Conservation (phyloP, 2,888 invertebrate species). For the Julus scandinavius region DNA sequence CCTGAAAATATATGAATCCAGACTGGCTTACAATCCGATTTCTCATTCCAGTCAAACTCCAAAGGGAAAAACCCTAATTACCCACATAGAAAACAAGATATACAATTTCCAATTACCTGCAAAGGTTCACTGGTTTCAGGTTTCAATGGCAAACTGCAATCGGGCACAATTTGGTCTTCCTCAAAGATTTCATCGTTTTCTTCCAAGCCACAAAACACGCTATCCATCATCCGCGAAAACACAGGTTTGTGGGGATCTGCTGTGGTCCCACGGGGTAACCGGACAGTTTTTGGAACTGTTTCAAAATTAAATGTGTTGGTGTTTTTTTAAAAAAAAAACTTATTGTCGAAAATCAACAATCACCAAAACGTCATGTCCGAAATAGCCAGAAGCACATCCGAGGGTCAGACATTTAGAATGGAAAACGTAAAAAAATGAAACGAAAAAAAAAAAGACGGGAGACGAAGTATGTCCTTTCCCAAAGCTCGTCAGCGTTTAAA, state of each 20-base stretch:
- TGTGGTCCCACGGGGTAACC: neutral
- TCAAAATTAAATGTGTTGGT: neutral
- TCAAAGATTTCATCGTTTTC: slow-evolving; percentile 58
- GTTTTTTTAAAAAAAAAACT: too few relatives aligned
- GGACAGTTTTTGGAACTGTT: neutral
- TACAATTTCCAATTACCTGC: neutral
- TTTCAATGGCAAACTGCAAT: slow-evolving; percentile 57
- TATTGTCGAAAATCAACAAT: neutral
- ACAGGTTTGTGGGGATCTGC: neutral
- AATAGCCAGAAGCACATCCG: neutral
- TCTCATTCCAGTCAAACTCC: too few relatives aligned
- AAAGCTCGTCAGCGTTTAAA: neutral
- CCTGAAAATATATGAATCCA: too few relatives aligned
- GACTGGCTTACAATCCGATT: too few relatives aligned
- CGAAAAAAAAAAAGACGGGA: neutral
- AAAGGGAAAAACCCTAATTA: too few relatives aligned
- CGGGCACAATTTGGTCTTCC: slow-evolving; percentile 58
- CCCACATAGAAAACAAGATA: too few relatives aligned
- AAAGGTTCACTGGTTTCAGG: slow-evolving; percentile 25
- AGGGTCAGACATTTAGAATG: neutral
- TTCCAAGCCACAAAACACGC: slow-evolving; percentile 55
- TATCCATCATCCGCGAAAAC: slow-evolving; percentile 57
- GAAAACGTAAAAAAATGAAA: neutral
- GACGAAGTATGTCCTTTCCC: neutral
- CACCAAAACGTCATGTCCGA: neutral